These are phyloP conservation scores for Nothocercus julius DNA, from an alignment of 2,113 vertebrate genomes.

Conservation along the genomic window DNA sequence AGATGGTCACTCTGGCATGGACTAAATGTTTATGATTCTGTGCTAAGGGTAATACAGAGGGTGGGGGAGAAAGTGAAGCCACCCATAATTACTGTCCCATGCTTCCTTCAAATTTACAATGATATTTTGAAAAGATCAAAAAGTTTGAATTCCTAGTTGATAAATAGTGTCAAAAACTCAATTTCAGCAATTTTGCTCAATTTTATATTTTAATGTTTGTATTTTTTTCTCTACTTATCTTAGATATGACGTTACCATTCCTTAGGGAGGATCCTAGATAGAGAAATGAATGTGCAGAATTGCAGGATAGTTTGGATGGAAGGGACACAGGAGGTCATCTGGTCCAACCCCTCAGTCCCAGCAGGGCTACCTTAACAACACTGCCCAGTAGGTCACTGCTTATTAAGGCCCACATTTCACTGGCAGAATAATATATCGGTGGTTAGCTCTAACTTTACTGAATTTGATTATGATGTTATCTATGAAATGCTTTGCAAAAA, in stretches of 20 bases:
- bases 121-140: neutral
- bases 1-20: neutral
- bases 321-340: neutral
- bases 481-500: neutral
- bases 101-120: neutral
- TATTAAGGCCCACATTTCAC: neutral
- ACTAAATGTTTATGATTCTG: neutral
- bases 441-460: neutral
- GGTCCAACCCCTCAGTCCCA: neutral
- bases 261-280: neutral
- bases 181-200: neutral
- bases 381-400: neutral
- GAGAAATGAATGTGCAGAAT: neutral
- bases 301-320: neutral
- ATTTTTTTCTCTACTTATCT: neutral
- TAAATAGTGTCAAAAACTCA: neutral
- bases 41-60: neutral
- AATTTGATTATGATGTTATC: neutral
- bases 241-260: neutral
- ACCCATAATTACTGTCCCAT: neutral
- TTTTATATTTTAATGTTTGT: neutral
- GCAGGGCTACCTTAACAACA: neutral
- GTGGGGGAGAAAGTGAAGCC: neutral
- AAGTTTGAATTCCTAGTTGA: neutral
- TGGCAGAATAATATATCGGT: neutral